Percentiles rank a stretch among this genome's conserved stretches.
Conservation (phyloP, 2,888 invertebrate genomes). For the Leptodirus hochenwartii region DNA sequence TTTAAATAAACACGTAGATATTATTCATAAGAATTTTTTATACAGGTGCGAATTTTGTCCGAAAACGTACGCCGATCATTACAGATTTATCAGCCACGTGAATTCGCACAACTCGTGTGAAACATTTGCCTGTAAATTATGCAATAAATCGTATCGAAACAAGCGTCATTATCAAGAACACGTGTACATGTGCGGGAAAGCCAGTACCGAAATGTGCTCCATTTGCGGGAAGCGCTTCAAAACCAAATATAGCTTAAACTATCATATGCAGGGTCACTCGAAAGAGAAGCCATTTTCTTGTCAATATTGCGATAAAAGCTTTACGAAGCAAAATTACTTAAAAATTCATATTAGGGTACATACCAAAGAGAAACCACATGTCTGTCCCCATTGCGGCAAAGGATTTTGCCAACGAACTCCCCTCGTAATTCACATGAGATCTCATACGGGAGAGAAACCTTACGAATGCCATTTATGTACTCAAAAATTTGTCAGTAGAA, state of each 20-base stretch:
- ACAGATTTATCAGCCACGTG: no score
- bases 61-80: no score
- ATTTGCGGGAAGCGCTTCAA: constrained; percentile 6
- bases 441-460: constrained; percentile 23
- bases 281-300: constrained; percentile 25
- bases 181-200: constrained; percentile 3
- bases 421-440: constrained; percentile 29
- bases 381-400: constrained; percentile 35
- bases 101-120: no score
- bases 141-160: constrained; percentile 1
- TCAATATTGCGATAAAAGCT: constrained; percentile 23
- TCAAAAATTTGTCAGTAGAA: no score
- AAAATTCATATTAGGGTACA: constrained; percentile 20
- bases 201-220: no score
- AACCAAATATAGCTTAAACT: constrained; percentile 8
- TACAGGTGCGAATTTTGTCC: no score
- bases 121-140: no score
- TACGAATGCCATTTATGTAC: no score
- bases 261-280: constrained; percentile 19
- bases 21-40: no score
- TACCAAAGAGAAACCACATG: constrained; percentile 29
- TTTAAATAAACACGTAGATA: no score
- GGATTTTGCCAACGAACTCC: constrained; percentile 33
- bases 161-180: constrained; percentile 2
- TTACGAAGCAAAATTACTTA: constrained; percentile 8